phyloP scores from a whole-genome alignment of 2,113 vertebrate genomes.

The Pan paniscus region DNA sequence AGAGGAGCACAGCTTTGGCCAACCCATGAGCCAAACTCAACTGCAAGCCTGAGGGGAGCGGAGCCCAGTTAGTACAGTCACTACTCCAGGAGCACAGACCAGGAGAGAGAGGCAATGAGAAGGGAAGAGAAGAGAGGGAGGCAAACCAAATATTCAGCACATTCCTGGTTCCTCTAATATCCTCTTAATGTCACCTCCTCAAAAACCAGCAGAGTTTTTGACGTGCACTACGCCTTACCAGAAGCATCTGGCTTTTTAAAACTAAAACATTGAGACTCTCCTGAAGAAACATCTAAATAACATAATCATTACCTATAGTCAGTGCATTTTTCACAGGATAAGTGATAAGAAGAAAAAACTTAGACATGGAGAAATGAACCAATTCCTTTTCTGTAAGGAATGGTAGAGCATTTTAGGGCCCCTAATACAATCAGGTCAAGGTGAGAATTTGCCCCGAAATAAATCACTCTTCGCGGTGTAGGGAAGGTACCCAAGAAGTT shows the following conservation, averaged over 20 bases:
- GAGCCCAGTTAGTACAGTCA: neutral
- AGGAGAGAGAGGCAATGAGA: neutral
- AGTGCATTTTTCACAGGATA: neutral
- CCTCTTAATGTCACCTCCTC: neutral
- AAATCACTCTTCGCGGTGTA: neutral
- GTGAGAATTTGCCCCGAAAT: neutral
- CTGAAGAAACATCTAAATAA: neutral
- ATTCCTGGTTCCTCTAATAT: neutral
- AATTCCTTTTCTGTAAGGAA: neutral
- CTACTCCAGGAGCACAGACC: no score
- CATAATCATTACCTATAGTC: neutral
- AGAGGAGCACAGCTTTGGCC: neutral
- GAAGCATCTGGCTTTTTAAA: neutral
- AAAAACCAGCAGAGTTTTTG: neutral
- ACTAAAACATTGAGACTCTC: neutral
- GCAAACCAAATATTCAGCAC: neutral
- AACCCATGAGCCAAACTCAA: neutral
- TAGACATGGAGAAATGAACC: neutral
- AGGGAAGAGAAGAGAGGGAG: rapidly evolving
- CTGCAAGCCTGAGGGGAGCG: neutral
- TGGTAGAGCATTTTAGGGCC: neutral
- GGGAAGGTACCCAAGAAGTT: neutral
- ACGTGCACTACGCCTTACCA: neutral
- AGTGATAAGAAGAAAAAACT: neutral
- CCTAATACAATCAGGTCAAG: neutral